Base-by-base conservation (phyloP, 2,113 vertebrate genomes). In the Protomyctophum bolini region DNA sequence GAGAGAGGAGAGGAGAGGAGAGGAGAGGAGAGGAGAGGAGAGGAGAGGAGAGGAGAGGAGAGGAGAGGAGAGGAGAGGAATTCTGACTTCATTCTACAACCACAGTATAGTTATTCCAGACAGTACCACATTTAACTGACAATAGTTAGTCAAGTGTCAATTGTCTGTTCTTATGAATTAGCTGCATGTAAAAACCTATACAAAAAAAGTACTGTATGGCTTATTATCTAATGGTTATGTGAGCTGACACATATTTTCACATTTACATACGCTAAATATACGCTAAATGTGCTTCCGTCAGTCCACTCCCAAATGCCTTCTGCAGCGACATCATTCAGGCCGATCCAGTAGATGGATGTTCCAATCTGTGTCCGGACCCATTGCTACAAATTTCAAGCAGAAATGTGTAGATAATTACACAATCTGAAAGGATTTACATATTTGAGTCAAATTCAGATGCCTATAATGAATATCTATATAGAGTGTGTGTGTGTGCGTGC, bases 241-340 rank as follows among this genome's bases (percentile, higher is more conserved):
- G 21, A 2, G 21, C 21, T 21, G 21, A 21, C 21, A 21, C 7
- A 14, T n/a, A 33, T n/a, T 29, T 5, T 7, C 12, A 58, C 21
- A 15, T 15, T 46, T 14, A 91, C 92, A 46, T 84, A 94, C 93
- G 80, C 66, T 4, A 94, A 6, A 46, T 83, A 87, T 45, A 50
- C 10, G 14, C 90, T 72, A 49, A 69, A 93, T 8, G 81, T 46
- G 58, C 4, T 90, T 8, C 92, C 91, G 6, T 94, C 91, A 0
- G 74, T 89, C 93, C 93, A 94, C 66, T 93, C 92, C 84, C 84
- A 94, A 8, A 86, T 77, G 0, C 73, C 85, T 58, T 94, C 93
- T 0, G 50, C 6, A 0, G 47, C 50, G 0, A 56, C 55, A 60
- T 94, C 93, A n/a, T 90, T 94, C 70, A 94, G 82, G 21, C 93